Base-by-base conservation (phyloP, 1,140 invertebrate genomes). In the Mactra quadrangularis region DNA sequence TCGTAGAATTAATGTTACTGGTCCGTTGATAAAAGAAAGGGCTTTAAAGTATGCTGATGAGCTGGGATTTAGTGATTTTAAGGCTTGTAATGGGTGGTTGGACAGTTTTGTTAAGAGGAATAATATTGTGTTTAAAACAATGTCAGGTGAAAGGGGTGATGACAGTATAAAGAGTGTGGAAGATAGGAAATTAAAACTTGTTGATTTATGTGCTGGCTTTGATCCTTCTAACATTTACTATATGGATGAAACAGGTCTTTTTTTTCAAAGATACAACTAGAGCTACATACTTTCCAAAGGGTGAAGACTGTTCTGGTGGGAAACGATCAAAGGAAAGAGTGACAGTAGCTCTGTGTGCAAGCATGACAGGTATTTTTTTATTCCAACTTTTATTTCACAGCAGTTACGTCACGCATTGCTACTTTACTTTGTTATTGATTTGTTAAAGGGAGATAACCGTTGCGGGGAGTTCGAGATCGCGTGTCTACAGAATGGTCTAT, bases 31-130 rank as follows among this genome's bases (percentile, higher is more conserved):
- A 17, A 38, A 83, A 31, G 55, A 70, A 55, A 70, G 82, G 53
- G 85, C 85, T 3, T 15, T 60, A 3, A 45, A 71, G 35, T 82
- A 81, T 76, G 81, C 85, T 13, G 2, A 15, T 15, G 79, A 85
- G 4, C 29, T 86, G 0, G 70, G 68, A 13, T 35, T 62, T 4
- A 52, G 45, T 86, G 25, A 66, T 15, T 87, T 89, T 66, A 86
- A 88, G 19, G 87, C 81, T 33, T 88, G 89, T 17, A 84, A 87
- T 47, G 85, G 87, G 0, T 86, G 84, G 81, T 33, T 84, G 13
- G 75, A 79, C 3, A 35, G 29, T 1, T 87, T 87, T 72, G 1
- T 75, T 0, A 83, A 74, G 25, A 45, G 83, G 47, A 53, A 87
- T 38, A 85, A 75, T 45, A 85, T 85, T 47, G 68, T 62, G 11